These are phyloP conservation scores for Cherax destructor DNA, from an alignment of 1,140 invertebrate genomes.

Conservation along the genomic window DNA sequence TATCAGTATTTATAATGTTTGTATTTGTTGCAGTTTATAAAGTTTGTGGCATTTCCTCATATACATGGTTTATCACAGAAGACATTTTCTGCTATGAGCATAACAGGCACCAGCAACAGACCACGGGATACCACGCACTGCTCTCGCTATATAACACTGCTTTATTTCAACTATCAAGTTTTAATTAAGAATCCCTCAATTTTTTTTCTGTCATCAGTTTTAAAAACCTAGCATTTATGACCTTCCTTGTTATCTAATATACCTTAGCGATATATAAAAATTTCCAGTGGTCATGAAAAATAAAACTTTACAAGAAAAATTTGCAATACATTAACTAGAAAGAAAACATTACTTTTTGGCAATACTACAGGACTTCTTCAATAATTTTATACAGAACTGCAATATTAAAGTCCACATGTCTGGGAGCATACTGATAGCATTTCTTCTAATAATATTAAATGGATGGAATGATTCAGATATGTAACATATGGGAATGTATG, in stretches of 20 bases:
- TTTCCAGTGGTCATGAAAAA: no score
- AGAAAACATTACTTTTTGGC: no score
- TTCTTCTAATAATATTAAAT: not conserved
- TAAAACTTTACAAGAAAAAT: no score
- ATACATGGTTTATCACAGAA: not conserved
- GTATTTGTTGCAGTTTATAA: not conserved
- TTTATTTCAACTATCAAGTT: not conserved
- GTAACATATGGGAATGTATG: slow-evolving; percentile 29
- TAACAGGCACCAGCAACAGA: slow-evolving; percentile 4
- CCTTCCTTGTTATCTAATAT: not conserved
- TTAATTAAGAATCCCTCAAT: not conserved
- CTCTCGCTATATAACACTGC: not conserved
- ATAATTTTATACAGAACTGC: no score
- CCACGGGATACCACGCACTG: not conserved
- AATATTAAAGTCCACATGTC: not conserved
- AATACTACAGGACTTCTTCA: no score
- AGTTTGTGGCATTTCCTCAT: not conserved
- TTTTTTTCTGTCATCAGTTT: not conserved
- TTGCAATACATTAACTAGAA: no score
- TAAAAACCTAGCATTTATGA: not conserved
- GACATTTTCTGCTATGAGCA: not conserved
- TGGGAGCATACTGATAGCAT: not conserved
- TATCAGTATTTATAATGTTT: not conserved
- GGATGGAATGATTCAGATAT: slow-evolving; percentile 30
- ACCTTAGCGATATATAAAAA: no score